These are phyloP conservation scores for Yponomeuta plumbellus DNA, from an alignment of 2,888 invertebrate genomes.

Conservation along the genomic window DNA sequence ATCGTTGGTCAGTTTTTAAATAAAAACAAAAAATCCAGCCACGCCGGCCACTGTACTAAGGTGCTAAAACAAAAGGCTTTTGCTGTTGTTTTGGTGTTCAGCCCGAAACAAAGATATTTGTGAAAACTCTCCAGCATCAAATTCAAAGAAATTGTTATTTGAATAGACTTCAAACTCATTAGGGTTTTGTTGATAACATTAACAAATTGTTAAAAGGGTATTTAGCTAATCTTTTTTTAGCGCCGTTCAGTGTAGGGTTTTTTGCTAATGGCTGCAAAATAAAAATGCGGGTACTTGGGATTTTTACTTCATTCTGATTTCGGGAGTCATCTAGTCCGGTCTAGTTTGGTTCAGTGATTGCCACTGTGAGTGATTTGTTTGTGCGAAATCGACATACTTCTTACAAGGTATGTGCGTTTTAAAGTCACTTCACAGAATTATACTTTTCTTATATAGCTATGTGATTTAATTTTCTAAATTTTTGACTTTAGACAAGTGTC, in stretches of 20 bases:
- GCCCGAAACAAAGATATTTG: too few species aligned
- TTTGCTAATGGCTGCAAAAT: neutral
- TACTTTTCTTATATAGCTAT: neutral
- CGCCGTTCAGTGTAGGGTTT: neutral
- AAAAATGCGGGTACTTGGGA: neutral
- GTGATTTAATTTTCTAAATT: too few species aligned
- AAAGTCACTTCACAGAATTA: neutral
- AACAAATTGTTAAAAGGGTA: neutral
- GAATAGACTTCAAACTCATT: neutral
- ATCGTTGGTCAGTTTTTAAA: too few species aligned
- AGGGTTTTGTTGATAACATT: neutral
- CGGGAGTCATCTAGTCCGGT: neutral
- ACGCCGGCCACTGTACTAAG: too few species aligned
- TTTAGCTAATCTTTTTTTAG: neutral
- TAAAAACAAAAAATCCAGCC: too few species aligned
- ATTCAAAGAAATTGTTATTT: neutral
- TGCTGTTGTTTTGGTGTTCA: too few species aligned
- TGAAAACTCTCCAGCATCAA: too few species aligned
- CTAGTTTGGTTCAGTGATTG: neutral
- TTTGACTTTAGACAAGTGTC: too few species aligned
- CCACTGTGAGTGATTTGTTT: neutral
- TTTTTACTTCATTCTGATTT: neutral
- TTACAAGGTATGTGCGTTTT: neutral
- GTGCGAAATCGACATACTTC: neutral
- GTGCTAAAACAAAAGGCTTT: too few species aligned